These are phyloP conservation scores for Lydus trimaculatus DNA, from an alignment of 2,888 invertebrate genomes.

Conservation along the genomic window DNA sequence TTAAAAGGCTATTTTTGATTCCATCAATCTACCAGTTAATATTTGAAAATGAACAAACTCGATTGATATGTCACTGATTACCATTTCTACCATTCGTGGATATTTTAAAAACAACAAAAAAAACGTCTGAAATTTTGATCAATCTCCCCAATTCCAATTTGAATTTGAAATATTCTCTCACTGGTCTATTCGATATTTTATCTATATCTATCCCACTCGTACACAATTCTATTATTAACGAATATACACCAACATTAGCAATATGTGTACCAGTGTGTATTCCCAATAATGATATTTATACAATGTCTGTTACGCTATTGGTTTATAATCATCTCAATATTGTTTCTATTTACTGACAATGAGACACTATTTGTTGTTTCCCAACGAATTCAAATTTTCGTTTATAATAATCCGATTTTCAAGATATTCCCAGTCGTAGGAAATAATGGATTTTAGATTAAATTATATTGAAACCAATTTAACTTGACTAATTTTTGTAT, in stretches of 20 bases:
- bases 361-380: background rate
- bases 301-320: background rate
- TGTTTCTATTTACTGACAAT: background rate
- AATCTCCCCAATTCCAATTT: slow-evolving; percentile 1
- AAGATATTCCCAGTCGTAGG: background rate
- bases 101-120: background rate
- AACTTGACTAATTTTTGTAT: too few species aligned
- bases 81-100: background rate
- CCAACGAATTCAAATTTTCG: background rate
- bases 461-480: background rate
- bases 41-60: background rate
- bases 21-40: background rate
- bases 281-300: background rate
- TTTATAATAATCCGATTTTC: background rate
- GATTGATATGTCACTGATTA: background rate
- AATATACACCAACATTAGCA: background rate
- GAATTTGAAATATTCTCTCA: slow-evolving; percentile 1
- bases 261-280: background rate
- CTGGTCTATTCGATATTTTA: background rate
- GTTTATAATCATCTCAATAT: background rate
- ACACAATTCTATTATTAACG: background rate
- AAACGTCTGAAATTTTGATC: slow-evolving; percentile 2
- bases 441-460: too few species aligned
- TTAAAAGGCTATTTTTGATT: background rate
- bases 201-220: background rate